Conservation (phyloP, 1,140 invertebrate genomes). For the Laodelphax striatellus region DNA sequence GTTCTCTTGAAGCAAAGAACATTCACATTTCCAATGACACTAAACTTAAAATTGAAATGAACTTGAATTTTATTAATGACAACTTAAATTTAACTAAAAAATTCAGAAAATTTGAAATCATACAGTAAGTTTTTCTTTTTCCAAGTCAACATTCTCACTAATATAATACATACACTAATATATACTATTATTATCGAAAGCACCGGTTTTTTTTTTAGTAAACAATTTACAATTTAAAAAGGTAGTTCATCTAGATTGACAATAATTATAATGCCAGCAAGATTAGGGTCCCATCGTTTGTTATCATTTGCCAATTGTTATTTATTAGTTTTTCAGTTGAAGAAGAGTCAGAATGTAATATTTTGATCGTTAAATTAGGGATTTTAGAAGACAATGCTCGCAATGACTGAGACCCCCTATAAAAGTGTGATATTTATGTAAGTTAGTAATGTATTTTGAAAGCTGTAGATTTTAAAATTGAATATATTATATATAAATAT, state of each 20-base stretch:
- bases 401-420: slow-evolving; percentile 13
- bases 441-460: slow-evolving; percentile 10
- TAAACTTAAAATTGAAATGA: too few relatives aligned
- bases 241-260: background rate
- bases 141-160: too few relatives aligned
- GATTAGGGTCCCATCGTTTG: background rate
- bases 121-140: too few relatives aligned
- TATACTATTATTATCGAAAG: background rate
- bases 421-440: slow-evolving; percentile 16
- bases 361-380: background rate
- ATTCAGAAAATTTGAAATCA: too few relatives aligned
- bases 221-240: background rate
- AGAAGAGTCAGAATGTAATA: background rate
- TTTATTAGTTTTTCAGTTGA: background rate
- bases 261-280: background rate
- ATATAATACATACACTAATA: too few relatives aligned
- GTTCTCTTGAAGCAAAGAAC: too few relatives aligned
- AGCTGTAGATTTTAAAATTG: background rate
- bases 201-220: background rate
- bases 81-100: too few relatives aligned
- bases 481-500: too few relatives aligned
- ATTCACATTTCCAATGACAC: too few relatives aligned
- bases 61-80: too few relatives aligned
- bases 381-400: slow-evolving; percentile 3
- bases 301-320: slow-evolving; percentile 1